Evolutionary conservation across 2,113 vertebrate genomes (phyloP), one percentile per base, ranked within the genome.

Genomic region (Cacatua alba): DNA sequence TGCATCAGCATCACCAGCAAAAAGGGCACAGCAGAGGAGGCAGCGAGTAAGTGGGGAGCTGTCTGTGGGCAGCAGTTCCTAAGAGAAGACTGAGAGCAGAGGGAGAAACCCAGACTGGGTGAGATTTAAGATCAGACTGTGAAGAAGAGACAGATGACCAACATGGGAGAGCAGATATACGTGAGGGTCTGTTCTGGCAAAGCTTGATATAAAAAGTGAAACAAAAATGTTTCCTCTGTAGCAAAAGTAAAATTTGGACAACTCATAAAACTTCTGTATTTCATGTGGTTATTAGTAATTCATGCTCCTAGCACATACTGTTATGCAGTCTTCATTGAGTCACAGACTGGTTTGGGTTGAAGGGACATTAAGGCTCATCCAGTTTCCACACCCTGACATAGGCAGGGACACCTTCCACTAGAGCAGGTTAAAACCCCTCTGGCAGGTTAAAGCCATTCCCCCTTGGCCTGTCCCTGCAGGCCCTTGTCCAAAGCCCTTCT

Each of bases 21-120:
- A 9, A 28, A 23, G 69, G 28, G 43, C 29, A 26, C 31, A 24
- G 55, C 31, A 74, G 51, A 39, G 24, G 88, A 90, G 48, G 21
- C n/a, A 4, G 64, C 3, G 7, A 55, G 49, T 1, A 23, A 57
- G 14, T 3, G 4, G 10, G 29, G 7, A 17, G 17, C 12, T 63
- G 6, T 39, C 24, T 72, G 13, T 62, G 44, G 62, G 59, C 15
- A 49, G 21, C 4, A 10, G 11, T 51, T 86, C 18, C 25, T 37
- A 21, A 19, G 43, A 39, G 63, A 67, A 28, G 48, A 41, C 39
- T 46, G 25, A 29, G 25, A 67, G 35, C 25, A 16, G 12, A 44
- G n/a, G 33, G 57, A 59, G 59, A 75, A 82, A 24, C 5, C 2
- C 1, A 0, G 4, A 1, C 13, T 57, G 53, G 51, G 4, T 60